Percentiles rank a stretch among this genome's conserved stretches.
phyloP scores from a whole-genome alignment of 2,113 vertebrate species.

The Puma concolor region DNA sequence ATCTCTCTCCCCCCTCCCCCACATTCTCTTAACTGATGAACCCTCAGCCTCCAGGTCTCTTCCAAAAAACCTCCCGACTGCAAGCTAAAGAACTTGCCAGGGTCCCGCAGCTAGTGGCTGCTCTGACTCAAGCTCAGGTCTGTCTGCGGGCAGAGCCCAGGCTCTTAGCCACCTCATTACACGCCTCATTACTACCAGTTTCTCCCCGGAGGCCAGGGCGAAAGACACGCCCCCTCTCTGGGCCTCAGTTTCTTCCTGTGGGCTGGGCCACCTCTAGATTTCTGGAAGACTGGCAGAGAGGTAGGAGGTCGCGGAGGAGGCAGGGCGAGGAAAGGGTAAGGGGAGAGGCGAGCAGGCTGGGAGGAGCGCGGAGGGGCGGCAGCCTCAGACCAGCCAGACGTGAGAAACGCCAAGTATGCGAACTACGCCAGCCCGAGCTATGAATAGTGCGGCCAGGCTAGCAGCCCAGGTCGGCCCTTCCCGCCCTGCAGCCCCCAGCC shows the following conservation, averaged over 20 bases:
- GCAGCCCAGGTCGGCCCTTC: not conserved
- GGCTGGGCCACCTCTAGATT: not conserved
- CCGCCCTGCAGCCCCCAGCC: not conserved
- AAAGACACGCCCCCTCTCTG: not conserved
- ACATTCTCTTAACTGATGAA: not conserved
- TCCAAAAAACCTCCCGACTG: not conserved
- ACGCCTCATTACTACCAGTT: not conserved
- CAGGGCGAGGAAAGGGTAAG: not conserved
- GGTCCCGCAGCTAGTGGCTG: not conserved
- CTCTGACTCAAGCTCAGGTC: not conserved
- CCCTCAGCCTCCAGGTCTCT: not conserved
- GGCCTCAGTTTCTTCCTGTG: not conserved
- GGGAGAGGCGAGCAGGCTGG: not conserved
- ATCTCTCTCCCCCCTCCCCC: not conserved
- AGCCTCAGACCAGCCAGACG: conserved; percentile 33
- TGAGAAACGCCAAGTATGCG: conserved; percentile 73
- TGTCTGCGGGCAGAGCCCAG: not conserved
- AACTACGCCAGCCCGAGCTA: conserved; percentile 72
- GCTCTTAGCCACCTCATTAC: not conserved
- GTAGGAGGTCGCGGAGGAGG: not conserved
- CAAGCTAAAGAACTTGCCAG: not conserved
- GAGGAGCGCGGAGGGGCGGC: not conserved
- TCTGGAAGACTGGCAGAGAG: not conserved
- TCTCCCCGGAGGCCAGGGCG: not conserved
- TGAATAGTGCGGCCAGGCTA: conserved; percentile 67